Evolutionary conservation across 2,888 invertebrate genomes (phyloP), one percentile per base, ranked within the genome.

Genomic region (Sthenelais limicola): DNA sequence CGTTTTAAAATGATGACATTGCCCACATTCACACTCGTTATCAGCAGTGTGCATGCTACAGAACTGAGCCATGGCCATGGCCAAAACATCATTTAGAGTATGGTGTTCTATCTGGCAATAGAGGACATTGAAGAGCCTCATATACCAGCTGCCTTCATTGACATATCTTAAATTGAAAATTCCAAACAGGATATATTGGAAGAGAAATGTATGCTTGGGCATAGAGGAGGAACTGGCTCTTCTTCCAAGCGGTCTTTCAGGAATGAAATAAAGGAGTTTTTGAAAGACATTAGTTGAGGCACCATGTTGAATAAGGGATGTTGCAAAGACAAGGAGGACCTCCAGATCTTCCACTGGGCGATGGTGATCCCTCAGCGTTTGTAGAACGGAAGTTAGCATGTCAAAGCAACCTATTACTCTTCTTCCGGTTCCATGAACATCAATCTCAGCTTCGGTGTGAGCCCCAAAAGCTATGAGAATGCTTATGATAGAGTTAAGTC

Each of bases 121-220:
- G 21, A 76, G 49, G 15, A 76, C 33, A 9, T 67, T 35, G 28
- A 69, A 58, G n/a, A 74, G 28, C 5, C 68, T 47, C 21, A 48
- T 9, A 49, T 68, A 76, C 28, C 38, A 35, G 35, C 12, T 5
- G 5, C 67, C 70, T 7, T 56, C 68, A 12, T 35, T 71, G 62
- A 70, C 74, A 32, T 69, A 69, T 21, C 72, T 51, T 62, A 76
- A 69, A 32, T 74, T 74, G 15, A 72, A 30, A n/a, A 75, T 67
- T 1, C 76, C 76, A 66, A 76, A 74, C 48, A 69, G 67, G n/a
- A 74, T 68, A 32, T 67, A 54, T 56, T 76, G 76, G 72, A 68
- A 76, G 38, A 76, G 69, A 49, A 74, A 71, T n/a, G 51, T 74
- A 67, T 72, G 69, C 5, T 33, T 67, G 28, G 72, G 72, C 33